phyloP scores from a whole-genome alignment of 2,113 vertebrate genomes.

The Triplophysa rosa region DNA sequence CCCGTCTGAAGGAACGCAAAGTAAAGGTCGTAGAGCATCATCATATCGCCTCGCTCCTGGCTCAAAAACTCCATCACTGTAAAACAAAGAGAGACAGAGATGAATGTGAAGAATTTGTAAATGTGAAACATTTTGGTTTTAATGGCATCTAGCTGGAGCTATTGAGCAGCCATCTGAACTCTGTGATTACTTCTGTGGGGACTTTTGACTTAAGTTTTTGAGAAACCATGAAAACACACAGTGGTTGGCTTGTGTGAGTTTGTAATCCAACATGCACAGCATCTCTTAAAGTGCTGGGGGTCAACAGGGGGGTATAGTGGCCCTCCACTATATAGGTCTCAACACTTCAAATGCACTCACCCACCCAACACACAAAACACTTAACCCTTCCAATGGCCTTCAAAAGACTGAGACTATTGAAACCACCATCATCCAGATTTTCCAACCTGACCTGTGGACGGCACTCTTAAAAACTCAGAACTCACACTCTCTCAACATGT shows the following conservation, averaged over 20 bases:
- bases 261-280: background rate
- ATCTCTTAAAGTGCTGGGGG: conserved; percentile 2
- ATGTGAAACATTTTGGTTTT: too few species aligned
- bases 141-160: too few species aligned
- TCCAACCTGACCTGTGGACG: conserved; percentile 47
- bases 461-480: conserved; percentile 16
- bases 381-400: conserved; percentile 53
- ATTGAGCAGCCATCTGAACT: too few species aligned
- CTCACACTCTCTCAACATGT: background rate
- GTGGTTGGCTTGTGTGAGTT: conserved; percentile 18
- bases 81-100: conserved; percentile 7
- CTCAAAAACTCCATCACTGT: conserved; percentile 88
- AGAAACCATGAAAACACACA: too few species aligned
- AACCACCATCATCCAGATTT: conserved; percentile 45
- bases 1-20: conserved; percentile 90
- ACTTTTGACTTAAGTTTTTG: too few species aligned
- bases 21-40: conserved; percentile 90
- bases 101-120: conserved; percentile 7
- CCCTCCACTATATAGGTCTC: conserved; percentile 59
- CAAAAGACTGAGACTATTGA: conserved; percentile 45
- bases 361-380: conserved; percentile 38
- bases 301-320: conserved; percentile 58
- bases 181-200: too few species aligned
- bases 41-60: conserved; percentile 88
- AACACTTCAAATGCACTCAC: conserved; percentile 65